These are phyloP conservation scores for Rhinophrynus dorsalis DNA, from an alignment of 2,797 vertebrate species.

Conservation along the genomic window DNA sequence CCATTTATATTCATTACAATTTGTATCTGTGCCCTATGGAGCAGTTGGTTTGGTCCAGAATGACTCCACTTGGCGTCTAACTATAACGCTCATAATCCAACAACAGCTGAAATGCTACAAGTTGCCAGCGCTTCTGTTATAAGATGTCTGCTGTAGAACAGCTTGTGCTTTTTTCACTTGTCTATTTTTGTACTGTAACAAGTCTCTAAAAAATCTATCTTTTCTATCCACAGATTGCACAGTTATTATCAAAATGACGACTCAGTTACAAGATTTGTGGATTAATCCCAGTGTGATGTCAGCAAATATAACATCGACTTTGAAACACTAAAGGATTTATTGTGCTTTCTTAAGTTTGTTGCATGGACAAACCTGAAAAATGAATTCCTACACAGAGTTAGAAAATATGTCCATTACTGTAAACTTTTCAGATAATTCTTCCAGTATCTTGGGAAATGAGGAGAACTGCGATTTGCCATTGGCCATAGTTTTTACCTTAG, in stretches of 20 bases:
- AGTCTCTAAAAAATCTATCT: background rate
- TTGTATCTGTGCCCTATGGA: too few species aligned
- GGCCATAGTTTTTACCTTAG: slow-evolving; percentile 76
- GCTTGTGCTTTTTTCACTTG: too few species aligned
- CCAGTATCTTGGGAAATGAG: slow-evolving; percentile 58
- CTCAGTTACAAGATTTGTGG: background rate
- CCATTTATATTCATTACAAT: too few species aligned
- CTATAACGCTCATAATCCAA: too few species aligned
- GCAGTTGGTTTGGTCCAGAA: too few species aligned
- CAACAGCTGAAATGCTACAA: too few species aligned
- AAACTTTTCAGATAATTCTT: slow-evolving; percentile 63
- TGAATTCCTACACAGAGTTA: slow-evolving; percentile 62
- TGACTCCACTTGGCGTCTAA: too few species aligned
- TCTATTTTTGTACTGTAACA: too few species aligned
- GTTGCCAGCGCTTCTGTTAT: too few species aligned
- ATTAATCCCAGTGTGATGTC: background rate
- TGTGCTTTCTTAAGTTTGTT: background rate
- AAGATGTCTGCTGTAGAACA: too few species aligned
- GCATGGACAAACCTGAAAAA: slow-evolving; percentile 35
- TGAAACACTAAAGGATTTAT: background rate
- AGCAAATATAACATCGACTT: background rate
- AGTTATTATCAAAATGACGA: slow-evolving; percentile 48
- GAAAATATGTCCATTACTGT: slow-evolving; percentile 61
- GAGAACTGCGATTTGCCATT: slow-evolving; percentile 69
- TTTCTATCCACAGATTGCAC: slow-evolving; percentile 56